Percentiles rank a stretch among this genome's conserved stretches.
Conservation (phyloP, 2,888 invertebrate genomes). For the Orthosia incerta region DNA sequence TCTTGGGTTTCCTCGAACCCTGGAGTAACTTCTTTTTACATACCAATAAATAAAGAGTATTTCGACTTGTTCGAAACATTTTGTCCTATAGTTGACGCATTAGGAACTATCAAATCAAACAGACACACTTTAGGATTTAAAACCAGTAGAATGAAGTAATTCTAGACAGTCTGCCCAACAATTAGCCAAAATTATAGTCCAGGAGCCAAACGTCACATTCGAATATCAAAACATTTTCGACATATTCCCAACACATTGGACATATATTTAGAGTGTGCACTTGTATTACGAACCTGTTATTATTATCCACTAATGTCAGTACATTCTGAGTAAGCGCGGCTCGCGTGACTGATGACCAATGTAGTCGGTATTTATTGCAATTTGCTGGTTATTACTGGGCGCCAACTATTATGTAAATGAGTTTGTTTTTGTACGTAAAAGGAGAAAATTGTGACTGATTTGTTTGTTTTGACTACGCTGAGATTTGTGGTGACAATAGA, state of each 20-base stretch:
- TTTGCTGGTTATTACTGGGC: constrained; percentile 53
- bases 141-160: background rate
- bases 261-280: constrained; percentile 21
- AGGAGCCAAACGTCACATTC: background rate
- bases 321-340: constrained; percentile 46
- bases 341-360: constrained; percentile 63
- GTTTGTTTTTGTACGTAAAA: constrained; percentile 19
- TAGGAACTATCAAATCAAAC: background rate
- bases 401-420: constrained; percentile 26
- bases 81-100: no score
- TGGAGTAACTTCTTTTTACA: no score
- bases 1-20: no score
- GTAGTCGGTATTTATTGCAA: constrained; percentile 60
- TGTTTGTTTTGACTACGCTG: background rate
- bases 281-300: constrained; percentile 35
- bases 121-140: background rate
- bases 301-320: constrained; percentile 53
- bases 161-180: background rate
- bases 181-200: background rate
- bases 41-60: no score
- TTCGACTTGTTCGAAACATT: no score
- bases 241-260: constrained; percentile 6
- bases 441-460: constrained; percentile 14
- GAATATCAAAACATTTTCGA: constrained; percentile 17
- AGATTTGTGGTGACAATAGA: background rate